These are phyloP conservation scores for Akabosia matsudoensis DNA, from an alignment of 1,140 invertebrate genomes.

Conservation along the genomic window DNA sequence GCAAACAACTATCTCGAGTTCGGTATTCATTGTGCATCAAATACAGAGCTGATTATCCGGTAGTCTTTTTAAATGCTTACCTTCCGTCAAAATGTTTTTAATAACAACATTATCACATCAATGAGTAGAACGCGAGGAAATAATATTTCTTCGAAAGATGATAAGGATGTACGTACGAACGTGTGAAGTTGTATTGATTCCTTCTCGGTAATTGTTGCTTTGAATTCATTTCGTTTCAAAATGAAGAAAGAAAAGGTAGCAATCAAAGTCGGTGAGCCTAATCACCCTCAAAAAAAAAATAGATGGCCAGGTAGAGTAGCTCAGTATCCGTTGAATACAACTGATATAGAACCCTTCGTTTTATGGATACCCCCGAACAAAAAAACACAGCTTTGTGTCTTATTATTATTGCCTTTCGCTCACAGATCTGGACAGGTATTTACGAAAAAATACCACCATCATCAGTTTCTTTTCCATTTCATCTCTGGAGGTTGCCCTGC, in stretches of 20 bases:
- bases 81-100: slow-evolving; percentile 6
- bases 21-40: too few relatives aligned
- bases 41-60: too few relatives aligned
- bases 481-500: slow-evolving; percentile 11
- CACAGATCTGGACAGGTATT: neutral
- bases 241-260: slow-evolving; percentile 26
- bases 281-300: slow-evolving; percentile 36
- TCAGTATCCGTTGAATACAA: neutral
- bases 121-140: neutral
- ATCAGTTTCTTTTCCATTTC: neutral
- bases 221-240: neutral
- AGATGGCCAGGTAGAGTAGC: neutral
- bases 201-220: neutral
- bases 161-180: neutral
- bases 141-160: neutral
- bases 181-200: neutral
- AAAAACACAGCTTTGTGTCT: neutral
- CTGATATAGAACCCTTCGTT: neutral
- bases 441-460: neutral
- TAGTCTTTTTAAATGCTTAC: neutral
- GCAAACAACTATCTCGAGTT: too few relatives aligned
- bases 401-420: neutral
- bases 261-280: slow-evolving; percentile 36
- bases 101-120: slow-evolving; percentile 1
- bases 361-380: neutral